A percentile compares a stretch with the other conserved stretches of the same genome.
Conservation (phyloP, 2,113 vertebrate species). For the Clarias gariepinus region DNA sequence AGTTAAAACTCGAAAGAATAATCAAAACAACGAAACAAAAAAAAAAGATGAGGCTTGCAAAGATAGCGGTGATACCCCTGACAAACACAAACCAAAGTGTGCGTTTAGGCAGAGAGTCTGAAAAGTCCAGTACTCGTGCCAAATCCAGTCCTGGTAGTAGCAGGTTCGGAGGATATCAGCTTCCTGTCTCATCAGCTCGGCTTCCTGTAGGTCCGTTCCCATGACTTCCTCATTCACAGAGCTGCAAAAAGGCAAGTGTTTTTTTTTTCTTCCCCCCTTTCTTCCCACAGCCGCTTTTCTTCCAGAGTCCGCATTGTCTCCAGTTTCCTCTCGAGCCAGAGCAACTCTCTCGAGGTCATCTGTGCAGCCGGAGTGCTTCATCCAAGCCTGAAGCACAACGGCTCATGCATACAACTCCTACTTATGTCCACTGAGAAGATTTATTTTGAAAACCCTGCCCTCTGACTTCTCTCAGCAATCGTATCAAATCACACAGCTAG, state of each 20-base stretch:
- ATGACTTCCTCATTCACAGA: constrained; percentile 28
- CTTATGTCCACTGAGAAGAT: constrained; percentile 25
- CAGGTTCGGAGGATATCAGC: constrained; percentile 14
- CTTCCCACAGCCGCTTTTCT: constrained; percentile 32
- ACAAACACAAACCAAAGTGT: background rate
- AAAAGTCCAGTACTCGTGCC: constrained; percentile 17
- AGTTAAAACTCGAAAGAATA: constrained; percentile 48
- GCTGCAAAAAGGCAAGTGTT: constrained; percentile 31
- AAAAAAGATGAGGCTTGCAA: background rate
- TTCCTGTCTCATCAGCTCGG: constrained; percentile 34
- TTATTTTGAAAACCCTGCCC: background rate
- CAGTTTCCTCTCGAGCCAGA: constrained; percentile 39
- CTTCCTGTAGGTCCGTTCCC: constrained; percentile 43
- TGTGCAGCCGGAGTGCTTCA: constrained; percentile 16
- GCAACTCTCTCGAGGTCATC: constrained; percentile 39
- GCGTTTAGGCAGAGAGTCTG: constrained; percentile 1
- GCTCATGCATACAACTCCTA: constrained; percentile 3
- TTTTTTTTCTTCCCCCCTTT: constrained; percentile 3
- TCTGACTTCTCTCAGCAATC: constrained; percentile 10
- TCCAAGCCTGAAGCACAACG: background rate
- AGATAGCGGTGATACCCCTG: constrained; percentile 35
- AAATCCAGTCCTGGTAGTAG: constrained; percentile 8
- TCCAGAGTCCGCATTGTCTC: constrained; percentile 49
- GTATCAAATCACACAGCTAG: background rate
- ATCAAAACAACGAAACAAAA: constrained; percentile 18